phyloP scores from a whole-genome alignment of 2,888 invertebrate species.

The Serrognathus titanus region DNA sequence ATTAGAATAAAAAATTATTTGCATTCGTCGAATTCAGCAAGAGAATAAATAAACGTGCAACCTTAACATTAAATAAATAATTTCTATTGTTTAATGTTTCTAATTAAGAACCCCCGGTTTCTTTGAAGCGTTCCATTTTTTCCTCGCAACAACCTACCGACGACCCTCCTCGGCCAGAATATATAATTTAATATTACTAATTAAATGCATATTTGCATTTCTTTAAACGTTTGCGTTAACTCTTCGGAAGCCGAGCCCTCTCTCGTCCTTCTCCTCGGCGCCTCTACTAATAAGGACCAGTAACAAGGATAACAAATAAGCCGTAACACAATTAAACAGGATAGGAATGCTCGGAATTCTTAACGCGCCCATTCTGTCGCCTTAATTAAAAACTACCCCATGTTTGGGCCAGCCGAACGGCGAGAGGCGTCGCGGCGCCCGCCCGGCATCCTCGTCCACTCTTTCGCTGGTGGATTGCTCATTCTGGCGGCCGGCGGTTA shows the following conservation, averaged over 20 bases:
- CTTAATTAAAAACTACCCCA: conserved; percentile 50
- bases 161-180: conserved; percentile 27
- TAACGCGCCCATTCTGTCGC: conserved; percentile 48
- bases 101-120: too few relatives aligned
- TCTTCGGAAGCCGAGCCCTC: background rate
- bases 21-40: too few relatives aligned
- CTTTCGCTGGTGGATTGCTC: conserved; percentile 34
- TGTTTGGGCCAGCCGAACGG: conserved; percentile 34
- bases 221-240: conserved; percentile 3
- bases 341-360: conserved; percentile 48
- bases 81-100: too few relatives aligned
- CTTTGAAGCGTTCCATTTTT: too few relatives aligned
- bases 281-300: conserved; percentile 24
- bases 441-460: background rate
- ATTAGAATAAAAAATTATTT: too few relatives aligned
- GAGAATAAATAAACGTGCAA: too few relatives aligned
- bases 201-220: conserved; percentile 47
- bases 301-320: conserved; percentile 36
- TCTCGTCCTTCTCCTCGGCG: background rate
- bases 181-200: conserved; percentile 48
- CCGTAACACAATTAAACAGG: conserved; percentile 43
- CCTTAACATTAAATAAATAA: too few relatives aligned
- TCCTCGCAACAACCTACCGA: too few relatives aligned
- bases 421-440: conserved; percentile 5
- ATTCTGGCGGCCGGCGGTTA: conserved; percentile 44